Conservation (phyloP, 2,888 invertebrate genomes). For the Xestia c-nigrum region DNA sequence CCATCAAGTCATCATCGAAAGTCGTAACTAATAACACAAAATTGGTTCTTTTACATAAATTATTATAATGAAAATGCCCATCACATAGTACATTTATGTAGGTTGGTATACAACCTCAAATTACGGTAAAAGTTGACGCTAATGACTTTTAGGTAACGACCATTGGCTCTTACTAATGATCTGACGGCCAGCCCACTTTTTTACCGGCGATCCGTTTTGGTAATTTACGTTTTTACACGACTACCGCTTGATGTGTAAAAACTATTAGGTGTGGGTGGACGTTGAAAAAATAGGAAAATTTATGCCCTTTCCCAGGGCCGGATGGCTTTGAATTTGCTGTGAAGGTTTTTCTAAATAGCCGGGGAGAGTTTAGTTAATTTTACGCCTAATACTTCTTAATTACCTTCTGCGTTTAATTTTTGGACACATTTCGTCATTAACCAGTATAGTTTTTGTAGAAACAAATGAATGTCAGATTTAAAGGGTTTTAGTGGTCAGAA, state of each 20-base stretch:
- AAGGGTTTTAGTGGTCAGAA: background rate
- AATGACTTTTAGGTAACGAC: slow-evolving; percentile 90
- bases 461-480: background rate
- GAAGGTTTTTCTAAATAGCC: slow-evolving; percentile 36
- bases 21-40: slow-evolving; percentile 82
- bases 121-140: slow-evolving; percentile 89
- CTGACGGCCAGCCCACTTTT: slow-evolving; percentile 86
- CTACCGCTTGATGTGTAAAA: slow-evolving; percentile 79
- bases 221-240: slow-evolving; percentile 83
- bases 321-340: slow-evolving; percentile 29
- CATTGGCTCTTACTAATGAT: slow-evolving; percentile 89
- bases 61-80: slow-evolving; percentile 81
- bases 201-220: slow-evolving; percentile 86
- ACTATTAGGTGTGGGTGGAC: slow-evolving; percentile 70
- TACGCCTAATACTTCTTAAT: slow-evolving; percentile 28
- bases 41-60: slow-evolving; percentile 86
- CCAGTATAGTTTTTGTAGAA: background rate
- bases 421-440: background rate
- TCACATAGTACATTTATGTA: slow-evolving; percentile 68
- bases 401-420: slow-evolving; percentile 3
- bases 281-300: slow-evolving; percentile 67
- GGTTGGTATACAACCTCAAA: slow-evolving; percentile 80
- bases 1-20: slow-evolving; percentile 78
- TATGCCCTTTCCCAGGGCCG: slow-evolving; percentile 58
- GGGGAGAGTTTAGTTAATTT: slow-evolving; percentile 31